Conservation (phyloP, 2,888 invertebrate species). For the Dicycla oo region DNA sequence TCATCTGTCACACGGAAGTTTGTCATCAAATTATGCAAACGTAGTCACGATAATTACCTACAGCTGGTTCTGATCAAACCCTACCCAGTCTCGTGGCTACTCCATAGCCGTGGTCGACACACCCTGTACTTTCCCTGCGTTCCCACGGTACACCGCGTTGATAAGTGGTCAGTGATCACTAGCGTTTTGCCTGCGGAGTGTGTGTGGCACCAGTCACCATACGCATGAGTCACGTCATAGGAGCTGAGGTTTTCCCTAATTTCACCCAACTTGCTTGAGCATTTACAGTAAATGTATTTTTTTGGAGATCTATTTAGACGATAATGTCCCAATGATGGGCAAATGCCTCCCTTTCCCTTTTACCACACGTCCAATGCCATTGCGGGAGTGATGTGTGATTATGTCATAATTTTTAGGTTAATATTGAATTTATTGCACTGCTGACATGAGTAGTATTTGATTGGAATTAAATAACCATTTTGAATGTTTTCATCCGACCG, state of each 20-base stretch:
- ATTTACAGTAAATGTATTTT: no score
- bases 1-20: conserved; percentile 35
- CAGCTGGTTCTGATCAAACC: conserved; percentile 21
- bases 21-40: conserved; percentile 39
- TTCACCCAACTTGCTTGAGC: not conserved
- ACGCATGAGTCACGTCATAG: conserved; percentile 35
- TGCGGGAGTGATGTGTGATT: conserved; percentile 9
- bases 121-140: conserved; percentile 68
- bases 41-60: conserved; percentile 24
- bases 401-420: conserved; percentile 22
- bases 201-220: conserved; percentile 54
- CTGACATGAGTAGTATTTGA: conserved; percentile 29
- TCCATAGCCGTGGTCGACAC: conserved; percentile 46
- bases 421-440: conserved; percentile 14
- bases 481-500: conserved; percentile 3
- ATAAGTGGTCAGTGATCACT: conserved; percentile 47
- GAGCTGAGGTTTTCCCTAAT: not conserved
- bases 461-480: conserved; percentile 39
- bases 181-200: conserved; percentile 33
- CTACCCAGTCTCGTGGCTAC: conserved; percentile 14
- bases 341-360: not conserved
- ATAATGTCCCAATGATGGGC: not conserved
- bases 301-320: no score
- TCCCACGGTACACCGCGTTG: conserved; percentile 45
- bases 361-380: not conserved